Evolutionary conservation across 2,888 invertebrate species (phyloP), one percentile per base, ranked within the genome.

Genomic region (Coremacera marginata): DNA sequence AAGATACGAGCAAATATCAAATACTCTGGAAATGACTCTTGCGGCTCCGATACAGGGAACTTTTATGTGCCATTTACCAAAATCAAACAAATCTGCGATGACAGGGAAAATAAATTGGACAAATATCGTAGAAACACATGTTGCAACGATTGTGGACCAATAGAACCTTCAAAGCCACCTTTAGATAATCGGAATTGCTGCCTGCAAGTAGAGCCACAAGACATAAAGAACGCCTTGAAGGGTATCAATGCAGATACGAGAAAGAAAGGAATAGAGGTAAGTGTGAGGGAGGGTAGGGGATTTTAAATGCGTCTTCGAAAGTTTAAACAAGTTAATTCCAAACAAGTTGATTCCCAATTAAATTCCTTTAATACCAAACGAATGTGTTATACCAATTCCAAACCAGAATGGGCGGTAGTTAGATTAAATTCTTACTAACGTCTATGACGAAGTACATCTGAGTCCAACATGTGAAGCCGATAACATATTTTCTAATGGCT

Each of bases 211-310:
- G 82, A 86, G 76, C 83, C 84, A n/a, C 79, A 83, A 3, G 87
- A 89, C 70, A 86, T 86, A 11, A 85, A 84, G 72, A 84, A 85
- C 37, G 84, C 86, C 25, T 82, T 89, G 83, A 84, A 86, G 77
- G 88, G 86, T 49, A 84, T 89, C 74, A 86, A 88, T 65, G 65
- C 82, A 55, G 86, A 86, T 72, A 85, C 87, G 0, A 80, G 85
- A 25, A 85, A 86, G 70, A 87, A 88, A 79, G 89, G 89, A 52
- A 88, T 89, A 9, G 89, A 89, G 86, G 89, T 89, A 73, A 84
- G 82, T 81, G n/a, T 25, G n/a, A n/a, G n/a, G n/a, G n/a, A n/a
- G n/a, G n/a, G n/a, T n/a, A n/a, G n/a, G n/a, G n/a, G n/a, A n/a
- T n/a, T n/a, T n/a, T n/a, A n/a, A n/a, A n/a, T n/a, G n/a, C n/a